Percentiles rank a stretch among this genome's conserved stretches.
phyloP scores from a whole-genome alignment of 2,888 invertebrate species.

The Troides oblongomaculatus region DNA sequence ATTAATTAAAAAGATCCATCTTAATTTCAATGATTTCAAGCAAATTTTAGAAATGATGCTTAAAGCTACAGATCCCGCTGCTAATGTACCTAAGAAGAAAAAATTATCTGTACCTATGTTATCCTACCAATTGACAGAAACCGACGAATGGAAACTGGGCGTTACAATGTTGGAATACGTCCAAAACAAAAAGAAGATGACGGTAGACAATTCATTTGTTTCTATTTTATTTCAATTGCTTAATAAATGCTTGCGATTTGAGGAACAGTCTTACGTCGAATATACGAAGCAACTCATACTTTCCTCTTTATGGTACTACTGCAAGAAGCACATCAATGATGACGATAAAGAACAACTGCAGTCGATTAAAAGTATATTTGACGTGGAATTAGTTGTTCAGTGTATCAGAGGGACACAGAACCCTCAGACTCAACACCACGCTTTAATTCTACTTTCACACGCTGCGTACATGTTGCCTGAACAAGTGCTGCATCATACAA shows the following conservation, averaged over 20 bases:
- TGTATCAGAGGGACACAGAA: conserved; percentile 94
- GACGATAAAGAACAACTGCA: conserved; percentile 65
- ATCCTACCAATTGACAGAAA: conserved; percentile 82
- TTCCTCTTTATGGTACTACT: conserved; percentile 86
- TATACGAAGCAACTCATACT: conserved; percentile 93
- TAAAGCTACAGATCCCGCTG: conserved; percentile 65
- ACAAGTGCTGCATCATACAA: conserved; percentile 94
- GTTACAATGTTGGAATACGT: conserved; percentile 89
- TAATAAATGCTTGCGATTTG: conserved; percentile 88
- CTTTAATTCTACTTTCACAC: conserved; percentile 89
- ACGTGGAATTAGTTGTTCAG: conserved; percentile 90
- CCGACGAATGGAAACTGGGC: conserved; percentile 87
- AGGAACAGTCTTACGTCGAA: conserved; percentile 90
- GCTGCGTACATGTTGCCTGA: conserved; percentile 89
- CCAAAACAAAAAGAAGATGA: conserved; percentile 91
- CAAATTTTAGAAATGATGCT: conserved; percentile 82
- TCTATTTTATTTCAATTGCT: conserved; percentile 88
- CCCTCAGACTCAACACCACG: conserved; percentile 97
- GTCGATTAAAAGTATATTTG: conserved; percentile 74
- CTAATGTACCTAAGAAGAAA: conserved; percentile 61
- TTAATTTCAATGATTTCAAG: conserved; percentile 82
- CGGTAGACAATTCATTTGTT: conserved; percentile 83
- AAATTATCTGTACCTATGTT: conserved; percentile 68
- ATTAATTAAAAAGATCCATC: conserved; percentile 82
- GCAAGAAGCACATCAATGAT: conserved; percentile 77